Conservation (phyloP, 2,888 invertebrate genomes). For the Papilio protenor region DNA sequence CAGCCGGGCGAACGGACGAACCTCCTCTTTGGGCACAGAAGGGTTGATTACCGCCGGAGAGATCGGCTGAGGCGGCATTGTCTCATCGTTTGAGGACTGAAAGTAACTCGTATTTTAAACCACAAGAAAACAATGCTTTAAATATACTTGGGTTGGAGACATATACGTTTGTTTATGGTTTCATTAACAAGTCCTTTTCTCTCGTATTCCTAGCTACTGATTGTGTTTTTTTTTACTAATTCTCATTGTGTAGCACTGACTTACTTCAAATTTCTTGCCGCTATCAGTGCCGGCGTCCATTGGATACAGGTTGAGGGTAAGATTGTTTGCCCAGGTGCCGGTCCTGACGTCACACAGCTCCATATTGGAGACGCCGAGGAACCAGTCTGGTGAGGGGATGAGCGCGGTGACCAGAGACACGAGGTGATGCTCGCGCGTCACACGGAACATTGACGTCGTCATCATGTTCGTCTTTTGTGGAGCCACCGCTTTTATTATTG, state of each 20-base stretch:
- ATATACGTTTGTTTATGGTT: no score
- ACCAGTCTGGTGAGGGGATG: slow-evolving; percentile 95
- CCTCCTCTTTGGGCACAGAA: slow-evolving; percentile 55
- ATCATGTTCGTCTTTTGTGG: slow-evolving; percentile 63
- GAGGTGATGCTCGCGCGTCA: slow-evolving; percentile 66
- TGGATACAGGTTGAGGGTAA: slow-evolving; percentile 94
- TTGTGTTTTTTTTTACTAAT: no score
- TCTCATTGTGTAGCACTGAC: slow-evolving; percentile 41
- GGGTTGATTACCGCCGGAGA: slow-evolving; percentile 57
- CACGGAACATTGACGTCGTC: slow-evolving; percentile 69
- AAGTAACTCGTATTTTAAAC: slow-evolving; percentile 38
- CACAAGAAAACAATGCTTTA: no score
- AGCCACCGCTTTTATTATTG: slow-evolving; percentile 73
- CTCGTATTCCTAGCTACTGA: no score
- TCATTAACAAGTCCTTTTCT: no score
- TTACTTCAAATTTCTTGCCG: slow-evolving; percentile 94
- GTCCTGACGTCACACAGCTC: slow-evolving; percentile 94
- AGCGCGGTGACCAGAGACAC: slow-evolving; percentile 73
- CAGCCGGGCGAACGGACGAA: slow-evolving; percentile 71
- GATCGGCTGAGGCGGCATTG: slow-evolving; percentile 73
- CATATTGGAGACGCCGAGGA: slow-evolving; percentile 94
- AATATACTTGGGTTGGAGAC: no score
- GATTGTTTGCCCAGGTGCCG: slow-evolving; percentile 89
- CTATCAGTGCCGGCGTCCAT: slow-evolving; percentile 98
- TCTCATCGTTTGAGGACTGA: slow-evolving; percentile 75